A percentile compares a stretch with the other conserved stretches of the same genome.
Conservation (phyloP, 2,113 vertebrate species). For the Brachypteracias leptosomus region DNA sequence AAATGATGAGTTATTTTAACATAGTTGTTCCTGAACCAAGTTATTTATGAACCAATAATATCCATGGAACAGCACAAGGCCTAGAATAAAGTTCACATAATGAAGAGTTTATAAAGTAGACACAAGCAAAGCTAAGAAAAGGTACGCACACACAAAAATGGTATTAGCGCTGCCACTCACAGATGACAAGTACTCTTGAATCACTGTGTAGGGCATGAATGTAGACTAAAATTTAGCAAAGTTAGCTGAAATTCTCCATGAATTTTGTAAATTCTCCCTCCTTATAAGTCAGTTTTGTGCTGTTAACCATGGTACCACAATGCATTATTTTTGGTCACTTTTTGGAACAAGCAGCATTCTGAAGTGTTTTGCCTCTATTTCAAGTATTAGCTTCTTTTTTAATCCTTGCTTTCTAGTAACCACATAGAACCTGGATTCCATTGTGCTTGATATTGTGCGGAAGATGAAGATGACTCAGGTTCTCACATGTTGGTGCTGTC, state of each 20-base stretch:
- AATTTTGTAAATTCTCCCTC: not conserved
- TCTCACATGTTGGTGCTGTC: not conserved
- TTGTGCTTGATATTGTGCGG: not conserved
- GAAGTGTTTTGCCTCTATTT: not conserved
- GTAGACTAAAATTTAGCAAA: not conserved
- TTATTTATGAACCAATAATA: not conserved
- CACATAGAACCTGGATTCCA: accelerated
- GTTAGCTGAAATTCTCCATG: not conserved
- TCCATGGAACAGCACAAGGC: not conserved
- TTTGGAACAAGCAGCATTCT: not conserved
- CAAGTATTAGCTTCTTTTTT: not conserved
- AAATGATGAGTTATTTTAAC: slow-evolving; percentile 11
- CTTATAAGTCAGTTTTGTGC: not conserved
- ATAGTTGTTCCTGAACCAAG: not conserved
- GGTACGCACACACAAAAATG: not conserved
- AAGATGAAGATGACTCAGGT: not conserved
- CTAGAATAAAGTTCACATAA: not conserved
- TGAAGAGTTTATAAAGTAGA: not conserved
- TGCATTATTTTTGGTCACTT: not conserved
- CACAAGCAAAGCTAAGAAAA: not conserved
- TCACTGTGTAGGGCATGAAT: not conserved
- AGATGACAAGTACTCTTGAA: not conserved
- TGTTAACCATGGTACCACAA: not conserved
- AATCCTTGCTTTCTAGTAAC: not conserved
- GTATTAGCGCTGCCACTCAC: not conserved